Conservation (phyloP, 2,888 invertebrate genomes). For the Cephus spinipes region DNA sequence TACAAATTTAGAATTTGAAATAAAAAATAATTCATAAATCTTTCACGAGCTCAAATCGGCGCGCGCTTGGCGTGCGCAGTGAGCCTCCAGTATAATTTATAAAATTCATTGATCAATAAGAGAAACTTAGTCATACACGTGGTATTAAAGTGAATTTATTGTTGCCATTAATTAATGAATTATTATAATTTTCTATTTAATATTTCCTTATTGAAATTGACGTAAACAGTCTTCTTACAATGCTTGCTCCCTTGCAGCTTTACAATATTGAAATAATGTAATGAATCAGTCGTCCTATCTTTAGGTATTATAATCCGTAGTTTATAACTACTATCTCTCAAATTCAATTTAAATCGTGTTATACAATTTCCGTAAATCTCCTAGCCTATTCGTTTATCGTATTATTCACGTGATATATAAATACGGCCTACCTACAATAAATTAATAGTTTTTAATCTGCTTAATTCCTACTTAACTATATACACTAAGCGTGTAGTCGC, state of each 20-base stretch:
- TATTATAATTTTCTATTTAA: slow-evolving; percentile 52
- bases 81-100: not conserved
- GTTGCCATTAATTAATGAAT: slow-evolving; percentile 50
- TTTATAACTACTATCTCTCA: slow-evolving; percentile 35
- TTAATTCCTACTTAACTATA: slow-evolving; percentile 53
- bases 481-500: slow-evolving; percentile 50
- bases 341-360: not conserved
- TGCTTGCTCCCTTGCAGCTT: slow-evolving; percentile 61
- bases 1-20: too few relatives aligned
- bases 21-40: too few relatives aligned
- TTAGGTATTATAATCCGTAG: slow-evolving; percentile 32
- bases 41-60: too few relatives aligned
- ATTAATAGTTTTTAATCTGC: slow-evolving; percentile 50
- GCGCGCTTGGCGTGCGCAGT: too few relatives aligned
- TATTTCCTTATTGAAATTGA: slow-evolving; percentile 61
- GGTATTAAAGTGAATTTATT: slow-evolving; percentile 59
- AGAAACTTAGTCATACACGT: slow-evolving; percentile 5
- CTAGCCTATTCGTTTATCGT: slow-evolving; percentile 10
- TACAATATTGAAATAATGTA: slow-evolving; percentile 53
- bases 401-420: slow-evolving; percentile 35
- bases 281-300: slow-evolving; percentile 55
- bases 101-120: not conserved
- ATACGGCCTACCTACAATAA: slow-evolving; percentile 59
- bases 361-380: slow-evolving; percentile 12
- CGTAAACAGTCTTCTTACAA: slow-evolving; percentile 65